Base-by-base conservation (phyloP, 1,140 invertebrate genomes). In the Idris sp. region DNA sequence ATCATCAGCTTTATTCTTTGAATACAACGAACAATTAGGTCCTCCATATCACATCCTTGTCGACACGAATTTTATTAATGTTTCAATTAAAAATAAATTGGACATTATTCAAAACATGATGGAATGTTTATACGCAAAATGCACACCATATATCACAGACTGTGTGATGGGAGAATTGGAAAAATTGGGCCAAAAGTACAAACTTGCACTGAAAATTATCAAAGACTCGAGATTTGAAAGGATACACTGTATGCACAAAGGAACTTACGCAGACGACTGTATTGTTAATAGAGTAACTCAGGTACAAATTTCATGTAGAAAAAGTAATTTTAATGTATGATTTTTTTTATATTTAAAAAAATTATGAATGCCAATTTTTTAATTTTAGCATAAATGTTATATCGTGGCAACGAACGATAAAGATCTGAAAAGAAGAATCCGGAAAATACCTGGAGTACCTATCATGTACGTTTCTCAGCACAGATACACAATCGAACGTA, bases 401-500 rank as follows among this genome's bases (percentile, higher is more conserved):
- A 99, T 99, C 78, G 97, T 99, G 10, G 98, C 97, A 4, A 99
- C 98, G 1, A 99, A 98, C 89, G 98, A 99, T 88, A 98, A 96
- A 85, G 98, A 99, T 88, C 89, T 99, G 18, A 98, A 98, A 84
- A 90, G 96, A 81, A 91, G 98, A 83, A 97, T 99, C 54, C 89
- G 98, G 53, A 99, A 99, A 89, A 97, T 99, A 81, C 97, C 98
- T 0, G 98, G 98, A 40, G 97, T 99, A 1, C 98, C 98, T 0
- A 98, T 99, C 46, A 98, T 99, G 97, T 99, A 94, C 88, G 93
- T 99, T 38, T 90, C 94, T 4, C 92, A 97, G 61, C 96, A 97
- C 87, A 94, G 93, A 76, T 99, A 96, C 80, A 95, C 96, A 0
- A 98, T 99, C 80, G 98, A 99, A 88, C 91, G 97, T 86, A 98